These are phyloP conservation scores for Antitype chi DNA, from an alignment of 2,888 invertebrate genomes.

Conservation along the genomic window DNA sequence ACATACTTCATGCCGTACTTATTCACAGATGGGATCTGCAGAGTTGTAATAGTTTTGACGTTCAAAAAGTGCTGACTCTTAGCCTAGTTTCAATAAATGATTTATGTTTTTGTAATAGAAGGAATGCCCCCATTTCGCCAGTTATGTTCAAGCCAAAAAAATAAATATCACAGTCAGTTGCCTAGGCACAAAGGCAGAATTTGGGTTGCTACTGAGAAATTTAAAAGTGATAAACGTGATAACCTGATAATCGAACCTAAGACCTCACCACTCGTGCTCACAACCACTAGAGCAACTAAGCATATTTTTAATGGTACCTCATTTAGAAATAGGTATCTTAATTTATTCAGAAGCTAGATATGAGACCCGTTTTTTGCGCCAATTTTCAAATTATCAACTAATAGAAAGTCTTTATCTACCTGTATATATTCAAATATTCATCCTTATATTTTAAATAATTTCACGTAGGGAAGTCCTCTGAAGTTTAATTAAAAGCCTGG, in stretches of 20 bases:
- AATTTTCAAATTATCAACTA: neutral
- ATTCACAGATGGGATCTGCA: neutral
- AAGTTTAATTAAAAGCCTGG: conserved; percentile 49
- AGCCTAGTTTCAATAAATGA: too few relatives aligned
- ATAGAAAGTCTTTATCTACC: neutral
- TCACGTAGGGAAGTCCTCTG: neutral
- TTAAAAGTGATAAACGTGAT: neutral
- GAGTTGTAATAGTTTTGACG: neutral
- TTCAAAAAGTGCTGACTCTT: too few relatives aligned
- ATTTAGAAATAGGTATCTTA: neutral
- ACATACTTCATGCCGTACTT: neutral
- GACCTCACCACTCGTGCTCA: neutral
- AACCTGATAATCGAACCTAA: neutral
- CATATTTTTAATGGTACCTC: neutral
- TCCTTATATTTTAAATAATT: conserved; percentile 33
- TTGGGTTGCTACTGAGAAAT: neutral
- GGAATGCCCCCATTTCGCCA: neutral
- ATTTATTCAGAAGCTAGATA: neutral
- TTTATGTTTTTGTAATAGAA: neutral
- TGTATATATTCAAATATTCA: neutral
- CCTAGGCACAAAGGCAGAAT: neutral
- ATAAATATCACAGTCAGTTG: neutral
- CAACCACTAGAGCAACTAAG: neutral
- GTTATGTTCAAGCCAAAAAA: neutral
- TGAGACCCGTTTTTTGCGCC: neutral